These are phyloP conservation scores for Triplophysa yarkandensis DNA, from an alignment of 2,797 vertebrate species.

Conservation along the genomic window DNA sequence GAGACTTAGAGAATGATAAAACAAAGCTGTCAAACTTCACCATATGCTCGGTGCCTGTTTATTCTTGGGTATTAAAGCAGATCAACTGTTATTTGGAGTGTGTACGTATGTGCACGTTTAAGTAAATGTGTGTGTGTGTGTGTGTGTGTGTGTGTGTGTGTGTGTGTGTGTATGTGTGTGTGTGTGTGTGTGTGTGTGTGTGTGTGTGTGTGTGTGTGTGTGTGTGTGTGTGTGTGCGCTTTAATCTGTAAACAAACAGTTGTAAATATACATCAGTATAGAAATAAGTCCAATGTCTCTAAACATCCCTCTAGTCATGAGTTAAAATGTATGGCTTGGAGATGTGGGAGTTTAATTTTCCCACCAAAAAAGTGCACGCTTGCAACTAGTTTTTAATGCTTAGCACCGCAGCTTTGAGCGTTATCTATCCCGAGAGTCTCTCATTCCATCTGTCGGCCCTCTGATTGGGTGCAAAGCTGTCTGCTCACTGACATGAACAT, in stretches of 20 bases:
- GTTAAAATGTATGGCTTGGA: constrained; percentile 45
- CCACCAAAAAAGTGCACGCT: constrained; percentile 63
- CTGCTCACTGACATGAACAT: constrained; percentile 58
- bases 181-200: no score
- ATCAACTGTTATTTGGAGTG: constrained; percentile 16
- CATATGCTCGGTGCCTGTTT: constrained; percentile 37
- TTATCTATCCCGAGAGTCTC: constrained; percentile 49
- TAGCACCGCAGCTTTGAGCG: constrained; percentile 55
- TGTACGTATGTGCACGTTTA: background rate
- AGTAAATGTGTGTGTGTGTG: no score
- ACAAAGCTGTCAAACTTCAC: background rate
- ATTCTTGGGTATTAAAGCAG: constrained; percentile 27
- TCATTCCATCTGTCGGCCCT: constrained; percentile 36
- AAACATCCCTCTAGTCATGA: constrained; percentile 49
- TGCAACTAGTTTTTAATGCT: constrained; percentile 67
- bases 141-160: no score
- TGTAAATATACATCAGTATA: constrained; percentile 62
- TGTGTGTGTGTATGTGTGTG: no score
- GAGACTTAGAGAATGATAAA: constrained; percentile 1
- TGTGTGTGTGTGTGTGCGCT: background rate
- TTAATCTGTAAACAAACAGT: constrained; percentile 12
- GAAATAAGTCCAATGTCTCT: constrained; percentile 1
- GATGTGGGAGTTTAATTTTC: constrained; percentile 48
- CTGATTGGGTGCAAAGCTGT: constrained; percentile 46
- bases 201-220: no score